Base-by-base conservation (phyloP, 2,888 invertebrate genomes). In the Molanna angustata region DNA sequence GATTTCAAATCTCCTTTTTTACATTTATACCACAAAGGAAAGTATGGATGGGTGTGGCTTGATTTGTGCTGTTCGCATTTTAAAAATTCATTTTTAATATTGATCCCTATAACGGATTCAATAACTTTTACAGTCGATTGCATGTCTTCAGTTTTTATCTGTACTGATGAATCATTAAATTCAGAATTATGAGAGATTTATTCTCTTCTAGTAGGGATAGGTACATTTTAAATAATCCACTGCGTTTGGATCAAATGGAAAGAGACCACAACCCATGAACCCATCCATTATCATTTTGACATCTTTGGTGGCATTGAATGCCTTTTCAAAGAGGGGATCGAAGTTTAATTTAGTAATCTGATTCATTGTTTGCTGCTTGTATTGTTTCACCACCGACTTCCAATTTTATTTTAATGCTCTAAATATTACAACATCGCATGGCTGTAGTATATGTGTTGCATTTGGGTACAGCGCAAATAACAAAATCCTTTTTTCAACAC, bases 361-460 rank as follows among this genome's bases (percentile, higher is more conserved):
- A 4, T 41, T 11, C 6, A 4, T 9, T 11, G 13, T 11, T 9
- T 6, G 4, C 9, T 16, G 42, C n/a, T 16, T 41, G 6, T 17
- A 57, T 22, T 55, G 14, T 14, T 31, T 31, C n/a, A 56, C 42
- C 6, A 14, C 32, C n/a, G 49, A 20, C 20, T 27, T 52, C 60
- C 56, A 60, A 7, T 22, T 4, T 11, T 31, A n/a, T 52, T 59
- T 61, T 11, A 63, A 54, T 2, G 62, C 60, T 4, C 47, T 31
- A 49, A 64, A 63, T 3, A 63, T 49, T 6, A 57, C 57, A 2
- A 63, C 62, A 60, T 65, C 64, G 50, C 61, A 55, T 11, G 62
- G 64, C 48, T 64, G 65, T 39, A 64, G 27, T 35, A 64, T 55
- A 47, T 62, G 60, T 16, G 63, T 63, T 21, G 62, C 60, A 53